A percentile compares a stretch with the other conserved stretches of the same genome.
phyloP scores from a whole-genome alignment of 2,113 vertebrate genomes.

The Ammospiza nelsoni region DNA sequence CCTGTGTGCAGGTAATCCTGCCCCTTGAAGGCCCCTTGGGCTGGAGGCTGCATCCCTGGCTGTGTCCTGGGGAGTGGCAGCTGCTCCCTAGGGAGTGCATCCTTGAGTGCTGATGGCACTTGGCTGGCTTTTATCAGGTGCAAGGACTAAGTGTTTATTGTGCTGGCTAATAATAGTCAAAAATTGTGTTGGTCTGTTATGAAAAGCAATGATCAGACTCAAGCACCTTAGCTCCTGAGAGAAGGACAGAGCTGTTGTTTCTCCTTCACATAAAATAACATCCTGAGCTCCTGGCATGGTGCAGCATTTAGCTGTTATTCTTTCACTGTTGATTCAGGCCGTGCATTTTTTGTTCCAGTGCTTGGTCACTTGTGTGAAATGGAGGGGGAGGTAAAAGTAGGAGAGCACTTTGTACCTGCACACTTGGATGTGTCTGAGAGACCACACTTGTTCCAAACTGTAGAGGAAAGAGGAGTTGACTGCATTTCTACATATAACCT shows the following conservation, averaged over 20 bases:
- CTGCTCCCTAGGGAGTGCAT: fast-evolving
- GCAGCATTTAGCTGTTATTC: neutral
- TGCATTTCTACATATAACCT: neutral
- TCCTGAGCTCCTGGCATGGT: neutral
- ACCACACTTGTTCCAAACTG: neutral
- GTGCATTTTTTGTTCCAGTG: fast-evolving
- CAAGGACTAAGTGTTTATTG: neutral
- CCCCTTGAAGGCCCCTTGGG: neutral
- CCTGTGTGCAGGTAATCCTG: neutral
- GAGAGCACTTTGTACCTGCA: neutral
- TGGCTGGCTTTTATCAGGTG: neutral
- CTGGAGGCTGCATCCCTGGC: neutral
- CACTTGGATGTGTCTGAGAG: neutral
- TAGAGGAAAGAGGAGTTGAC: neutral
- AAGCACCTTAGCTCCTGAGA: neutral
- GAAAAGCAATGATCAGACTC: neutral
- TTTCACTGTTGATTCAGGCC: neutral
- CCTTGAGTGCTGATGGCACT: neutral
- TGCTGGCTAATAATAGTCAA: neutral
- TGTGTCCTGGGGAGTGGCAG: neutral
- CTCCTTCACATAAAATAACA: neutral
- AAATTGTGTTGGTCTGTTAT: neutral
- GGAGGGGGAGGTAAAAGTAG: neutral
- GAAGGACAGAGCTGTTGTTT: neutral
- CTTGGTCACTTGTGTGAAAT: neutral